These are phyloP conservation scores for Nebria brevicollis DNA, from an alignment of 2,888 invertebrate genomes.

Conservation along the genomic window DNA sequence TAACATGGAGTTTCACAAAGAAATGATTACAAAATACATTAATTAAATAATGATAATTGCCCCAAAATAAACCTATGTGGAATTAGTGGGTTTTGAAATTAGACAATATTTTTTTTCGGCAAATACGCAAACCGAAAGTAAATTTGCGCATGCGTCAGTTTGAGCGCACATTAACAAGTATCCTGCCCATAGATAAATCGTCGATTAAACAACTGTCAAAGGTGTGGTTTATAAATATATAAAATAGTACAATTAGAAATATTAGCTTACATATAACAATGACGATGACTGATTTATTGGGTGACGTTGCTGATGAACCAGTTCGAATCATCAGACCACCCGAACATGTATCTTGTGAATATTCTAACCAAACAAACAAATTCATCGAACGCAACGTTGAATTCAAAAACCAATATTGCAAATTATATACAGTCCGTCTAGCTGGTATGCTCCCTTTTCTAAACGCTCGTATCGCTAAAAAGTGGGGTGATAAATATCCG, in stretches of 20 bases:
- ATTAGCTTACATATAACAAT: not conserved
- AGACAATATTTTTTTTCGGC: too few relatives aligned
- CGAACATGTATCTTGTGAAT: constrained; percentile 22
- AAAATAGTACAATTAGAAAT: too few relatives aligned
- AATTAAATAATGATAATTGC: too few relatives aligned
- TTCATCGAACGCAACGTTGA: constrained; percentile 54
- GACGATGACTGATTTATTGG: constrained; percentile 26
- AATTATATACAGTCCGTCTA: constrained; percentile 82
- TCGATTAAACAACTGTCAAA: not conserved
- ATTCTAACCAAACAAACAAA: constrained; percentile 42
- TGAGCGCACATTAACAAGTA: too few relatives aligned
- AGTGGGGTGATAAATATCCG: constrained; percentile 76
- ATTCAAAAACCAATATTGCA: constrained; percentile 82
- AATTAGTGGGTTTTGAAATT: too few relatives aligned
- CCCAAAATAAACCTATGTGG: too few relatives aligned
- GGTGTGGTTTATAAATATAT: not conserved
- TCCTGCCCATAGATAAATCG: too few relatives aligned
- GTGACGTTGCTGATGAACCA: constrained; percentile 20
- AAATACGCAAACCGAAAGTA: too few relatives aligned
- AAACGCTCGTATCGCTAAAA: constrained; percentile 67
- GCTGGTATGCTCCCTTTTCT: constrained; percentile 74
- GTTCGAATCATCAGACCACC: constrained; percentile 17
- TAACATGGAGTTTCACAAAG: too few relatives aligned
- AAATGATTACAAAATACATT: too few relatives aligned
- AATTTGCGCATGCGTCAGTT: too few relatives aligned